Percentiles rank a stretch among this genome's conserved stretches.
Conservation (phyloP, 2,113 vertebrate genomes). For the Melanerpes aurifrons region DNA sequence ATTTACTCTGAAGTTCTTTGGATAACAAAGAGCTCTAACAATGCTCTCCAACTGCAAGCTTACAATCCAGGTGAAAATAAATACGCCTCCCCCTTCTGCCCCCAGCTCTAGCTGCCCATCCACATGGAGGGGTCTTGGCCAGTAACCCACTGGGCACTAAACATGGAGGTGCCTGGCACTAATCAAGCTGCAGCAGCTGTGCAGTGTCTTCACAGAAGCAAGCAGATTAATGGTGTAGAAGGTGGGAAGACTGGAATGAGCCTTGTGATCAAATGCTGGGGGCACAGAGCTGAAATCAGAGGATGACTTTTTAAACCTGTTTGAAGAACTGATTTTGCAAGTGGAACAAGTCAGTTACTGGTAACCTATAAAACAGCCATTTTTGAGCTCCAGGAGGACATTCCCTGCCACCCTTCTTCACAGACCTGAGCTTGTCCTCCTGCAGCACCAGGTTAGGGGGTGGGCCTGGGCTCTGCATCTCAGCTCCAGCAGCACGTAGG, state of each 20-base stretch:
- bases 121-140: not conserved
- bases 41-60: no score
- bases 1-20: no score
- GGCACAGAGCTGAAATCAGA: not conserved
- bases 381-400: not conserved
- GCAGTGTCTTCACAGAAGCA: not conserved
- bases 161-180: no score
- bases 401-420: rapidly evolving
- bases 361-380: not conserved
- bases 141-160: not conserved
- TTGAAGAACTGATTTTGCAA: not conserved
- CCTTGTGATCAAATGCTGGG: not conserved
- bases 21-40: no score
- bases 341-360: not conserved
- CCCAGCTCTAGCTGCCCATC: not conserved
- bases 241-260: not conserved
- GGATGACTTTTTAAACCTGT: not conserved
- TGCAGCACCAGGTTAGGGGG: rapidly evolving
- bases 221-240: not conserved
- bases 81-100: not conserved
- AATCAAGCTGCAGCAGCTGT: not conserved
- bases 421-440: not conserved
- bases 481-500: rapidly evolving
- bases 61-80: no score
- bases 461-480: not conserved